Evolutionary conservation across 2,888 invertebrate species (phyloP), one percentile per base, ranked within the genome.

Genomic region (Macrosiphum euphorbiae): DNA sequence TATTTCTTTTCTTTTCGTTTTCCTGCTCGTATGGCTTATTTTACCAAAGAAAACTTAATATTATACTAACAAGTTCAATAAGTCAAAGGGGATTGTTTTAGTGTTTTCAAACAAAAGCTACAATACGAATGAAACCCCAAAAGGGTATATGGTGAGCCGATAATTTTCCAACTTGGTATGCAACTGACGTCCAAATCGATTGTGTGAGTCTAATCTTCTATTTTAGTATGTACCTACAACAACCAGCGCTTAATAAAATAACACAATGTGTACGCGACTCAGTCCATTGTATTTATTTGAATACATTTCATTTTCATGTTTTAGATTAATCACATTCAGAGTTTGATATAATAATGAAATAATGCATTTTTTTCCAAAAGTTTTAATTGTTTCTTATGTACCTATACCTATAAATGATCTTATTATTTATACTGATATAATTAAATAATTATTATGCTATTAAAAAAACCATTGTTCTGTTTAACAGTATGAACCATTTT

Each of bases 81-180:
- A 92, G 52, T 92, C 52, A 88, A 92, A 78, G 11, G 28, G 11
- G 4, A 88, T 44, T 52, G 88, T 92, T 92, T 88, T 52, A 67
- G 50, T 52, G 78, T 88, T 88, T 92, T 52, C 87, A 67, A 92
- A 92, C 88, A 55, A 92, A 52, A 92, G 88, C 41, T 88, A 52
- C 35, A 88, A 52, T 20, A 92, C n/a, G 41, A 92, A 92, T 88
- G 41, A 67, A 92, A 92, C 87, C 58, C n/a, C 16, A 91, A 28
- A 84, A 61, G 47, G 47, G 87, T 28, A 61, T 41, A 58, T 87
- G n/a, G 50, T 67, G 13, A 5, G 4, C 50, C 50, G 26, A 92
- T 67, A 92, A 67, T 67, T 92, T 86, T 41, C 61, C 26, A 92
- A 92, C 50, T 92, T 67, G 0, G 87, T 67, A 87, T 88, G 87